Conservation (phyloP, 2,888 invertebrate genomes). For the Scotopteryx bipunctaria region DNA sequence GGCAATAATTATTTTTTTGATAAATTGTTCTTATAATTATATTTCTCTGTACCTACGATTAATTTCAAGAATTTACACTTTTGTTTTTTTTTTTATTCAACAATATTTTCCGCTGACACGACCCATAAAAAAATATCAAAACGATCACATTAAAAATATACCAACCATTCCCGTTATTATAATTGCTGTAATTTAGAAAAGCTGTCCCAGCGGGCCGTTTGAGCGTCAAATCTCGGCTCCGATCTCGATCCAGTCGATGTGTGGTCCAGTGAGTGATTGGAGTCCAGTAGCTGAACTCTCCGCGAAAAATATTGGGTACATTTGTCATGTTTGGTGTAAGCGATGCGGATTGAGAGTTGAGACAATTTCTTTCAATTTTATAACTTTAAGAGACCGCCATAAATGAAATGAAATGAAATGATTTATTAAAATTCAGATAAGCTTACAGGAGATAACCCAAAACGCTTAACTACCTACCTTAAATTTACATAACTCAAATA, state of each 20-base stretch:
- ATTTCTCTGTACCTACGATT: too few relatives aligned
- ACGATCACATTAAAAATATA: slow-evolving; percentile 26
- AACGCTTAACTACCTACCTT: too few relatives aligned
- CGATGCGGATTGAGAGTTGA: background rate
- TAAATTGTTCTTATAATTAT: too few relatives aligned
- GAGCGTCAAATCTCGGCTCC: slow-evolving; percentile 32
- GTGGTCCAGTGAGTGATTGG: slow-evolving; percentile 53
- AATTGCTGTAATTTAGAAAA: slow-evolving; percentile 32
- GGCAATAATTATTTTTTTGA: too few relatives aligned
- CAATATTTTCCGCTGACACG: background rate
- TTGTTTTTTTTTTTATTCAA: background rate
- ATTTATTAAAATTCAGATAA: too few relatives aligned
- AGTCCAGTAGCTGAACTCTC: slow-evolving; percentile 54
- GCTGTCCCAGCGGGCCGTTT: slow-evolving; percentile 31
- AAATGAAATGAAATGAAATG: too few relatives aligned
- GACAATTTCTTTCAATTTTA: too few relatives aligned
- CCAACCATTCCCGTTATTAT: slow-evolving; percentile 27
- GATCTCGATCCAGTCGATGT: slow-evolving; percentile 39
- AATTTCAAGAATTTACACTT: too few relatives aligned
- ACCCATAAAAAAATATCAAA: slow-evolving; percentile 9
- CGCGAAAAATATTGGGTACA: slow-evolving; percentile 61
- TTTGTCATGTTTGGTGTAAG: slow-evolving; percentile 52
- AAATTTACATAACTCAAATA: too few relatives aligned
- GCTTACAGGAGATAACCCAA: too few relatives aligned
- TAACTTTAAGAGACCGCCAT: too few relatives aligned